Evolutionary conservation across 2,888 invertebrate species (phyloP).

Genomic region (Euzophera pinguis): DNA sequence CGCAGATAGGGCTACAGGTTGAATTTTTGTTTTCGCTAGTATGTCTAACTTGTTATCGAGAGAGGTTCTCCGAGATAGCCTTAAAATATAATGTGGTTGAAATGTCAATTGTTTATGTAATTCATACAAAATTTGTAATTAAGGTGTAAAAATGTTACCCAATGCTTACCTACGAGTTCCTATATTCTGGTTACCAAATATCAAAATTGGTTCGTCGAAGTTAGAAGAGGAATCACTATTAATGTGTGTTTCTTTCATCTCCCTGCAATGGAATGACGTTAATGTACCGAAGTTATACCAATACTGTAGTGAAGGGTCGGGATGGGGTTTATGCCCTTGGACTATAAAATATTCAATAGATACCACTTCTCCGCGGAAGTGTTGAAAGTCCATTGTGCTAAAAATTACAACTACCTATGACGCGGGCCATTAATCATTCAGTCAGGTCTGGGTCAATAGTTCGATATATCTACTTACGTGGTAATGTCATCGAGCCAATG

Average conservation of each 20-base stretch:
- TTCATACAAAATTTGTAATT: too few relatives aligned
- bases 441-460: slow-evolving; percentile 21
- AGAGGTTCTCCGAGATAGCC: slow-evolving; percentile 58
- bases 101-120: too few relatives aligned
- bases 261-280: slow-evolving; percentile 36
- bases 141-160: too few relatives aligned
- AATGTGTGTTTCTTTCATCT: slow-evolving; percentile 70
- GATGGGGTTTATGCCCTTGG: slow-evolving; percentile 19
- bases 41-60: slow-evolving; percentile 57
- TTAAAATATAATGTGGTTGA: slow-evolving; percentile 26
- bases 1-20: slow-evolving; percentile 61
- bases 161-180: slow-evolving; percentile 44
- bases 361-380: slow-evolving; percentile 28
- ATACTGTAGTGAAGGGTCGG: neutral
- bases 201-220: slow-evolving; percentile 33
- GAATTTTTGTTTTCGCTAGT: slow-evolving; percentile 46
- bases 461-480: slow-evolving; percentile 46
- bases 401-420: slow-evolving; percentile 31
- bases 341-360: slow-evolving; percentile 7
- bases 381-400: slow-evolving; percentile 34
- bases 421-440: slow-evolving; percentile 43
- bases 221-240: slow-evolving; percentile 38
- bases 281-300: neutral
- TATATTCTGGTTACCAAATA: slow-evolving; percentile 35
- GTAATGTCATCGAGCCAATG: slow-evolving; percentile 70